Evolutionary conservation across 2,888 invertebrate species (phyloP), one percentile per base, ranked within the genome.

Genomic region (Brachylomia viminalis): DNA sequence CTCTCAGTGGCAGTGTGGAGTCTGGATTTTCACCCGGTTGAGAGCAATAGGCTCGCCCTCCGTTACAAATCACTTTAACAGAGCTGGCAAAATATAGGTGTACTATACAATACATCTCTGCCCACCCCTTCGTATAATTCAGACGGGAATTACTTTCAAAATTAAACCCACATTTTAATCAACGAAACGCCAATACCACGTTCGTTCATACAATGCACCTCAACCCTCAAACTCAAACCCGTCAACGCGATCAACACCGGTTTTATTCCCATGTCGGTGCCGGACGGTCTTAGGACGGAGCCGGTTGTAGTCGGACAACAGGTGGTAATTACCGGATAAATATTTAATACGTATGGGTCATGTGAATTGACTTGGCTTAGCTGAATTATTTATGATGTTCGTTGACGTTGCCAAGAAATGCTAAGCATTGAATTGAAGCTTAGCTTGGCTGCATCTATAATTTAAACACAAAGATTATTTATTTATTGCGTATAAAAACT

Each of bases 281-380:
- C 47, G 38, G 11, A 56, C 68, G 42, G 47, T 42, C 13, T 62
- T 27, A 52, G 77, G 45, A 23, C 59, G 45, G 13, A 17, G 42
- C 33, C 54, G 65, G 68, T 42, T 27, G 5, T 13, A 58, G 49
- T 33, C 56, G 33, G 52, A 83, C 76, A 85, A 82, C 82, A 82
- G 76, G 77, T 83, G 77, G 77, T 80, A 75, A 80, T 83, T 85
- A 73, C 56, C 45, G 61, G 27, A 58, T 85, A 56, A 83, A 83
- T 85, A 85, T 78, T 80, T 70, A 78, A 85, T 77, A 47, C 56
- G 30, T 70, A 47, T 67, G 38, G 62, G 72, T 65, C 68, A 65
- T 49, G n/a, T 71, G 78, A 81, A 38, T 65, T 30, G 62, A 58
- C 65, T 49, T 49, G 27, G 15, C 67, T 33, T 17, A 0, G 45